Evolutionary conservation across 2,888 invertebrate species (phyloP), one percentile per base, ranked within the genome.

Genomic region (Volucella bombylans): DNA sequence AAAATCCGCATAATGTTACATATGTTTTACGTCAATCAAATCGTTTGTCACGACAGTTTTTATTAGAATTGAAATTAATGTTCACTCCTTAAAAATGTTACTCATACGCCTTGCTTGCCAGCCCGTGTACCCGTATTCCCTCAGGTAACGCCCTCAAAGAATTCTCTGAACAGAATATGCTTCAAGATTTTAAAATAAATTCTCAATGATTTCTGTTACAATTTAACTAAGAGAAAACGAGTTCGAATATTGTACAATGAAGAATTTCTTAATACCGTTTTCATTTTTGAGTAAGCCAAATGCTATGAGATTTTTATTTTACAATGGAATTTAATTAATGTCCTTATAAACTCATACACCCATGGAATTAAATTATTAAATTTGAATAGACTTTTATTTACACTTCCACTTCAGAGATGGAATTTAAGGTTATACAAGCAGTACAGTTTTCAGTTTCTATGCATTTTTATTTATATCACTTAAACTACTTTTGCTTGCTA

Each of bases 121-220:
- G 15, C 15, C 14, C 18, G 49, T 49, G 10, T 49, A 31, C 45
- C 47, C 4, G 31, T 31, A 31, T 31, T 31, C 31, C 31, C 6
- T 1, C 31, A 31, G 23, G 14, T 47, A 62, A 31, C 45, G 45
- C 47, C 61, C 14, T 9, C 43, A 18, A 9, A 23, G n/a, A 47
- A 9, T 31, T 31, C 31, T 23, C 23, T 31, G 31, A 31, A 31
- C 47, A 62, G 11, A 64, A 15, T 39, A 49, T 50, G 50, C 39
- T 64, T 50, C 14, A 64, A 39, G 49, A 64, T 64, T 39, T 10
- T 8, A 64, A 64, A 64, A 50, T 10, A 50, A 64, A 39, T 49
- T 64, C 64, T 39, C 49, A 64, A 64, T 49, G 38, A 64, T 49
- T 49, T 49, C 18, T 50, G 49, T 64, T 47, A 62, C 49, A 47